These are phyloP conservation scores for Carabus problematicus DNA, from an alignment of 2,888 invertebrate genomes.

Conservation along the genomic window DNA sequence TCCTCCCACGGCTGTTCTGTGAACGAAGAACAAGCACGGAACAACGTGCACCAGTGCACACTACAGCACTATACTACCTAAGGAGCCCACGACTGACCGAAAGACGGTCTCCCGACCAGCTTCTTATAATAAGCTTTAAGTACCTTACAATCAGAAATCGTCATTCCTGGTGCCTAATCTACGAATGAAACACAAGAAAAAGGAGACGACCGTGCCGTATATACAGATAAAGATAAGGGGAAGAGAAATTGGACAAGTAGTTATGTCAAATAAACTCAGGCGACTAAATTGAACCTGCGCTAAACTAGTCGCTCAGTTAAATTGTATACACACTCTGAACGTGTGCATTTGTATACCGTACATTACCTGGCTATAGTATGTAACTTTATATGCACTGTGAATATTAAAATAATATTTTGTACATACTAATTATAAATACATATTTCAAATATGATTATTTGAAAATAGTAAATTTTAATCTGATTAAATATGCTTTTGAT, in stretches of 20 bases:
- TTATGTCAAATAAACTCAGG: slow-evolving; percentile 52
- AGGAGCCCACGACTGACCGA: slow-evolving; percentile 21
- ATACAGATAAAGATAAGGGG: slow-evolving; percentile 46
- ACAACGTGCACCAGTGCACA: background rate
- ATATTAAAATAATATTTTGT: too few relatives aligned
- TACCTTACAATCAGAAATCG: slow-evolving; percentile 35
- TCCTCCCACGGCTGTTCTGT: slow-evolving; percentile 19
- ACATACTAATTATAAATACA: too few relatives aligned
- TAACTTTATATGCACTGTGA: too few relatives aligned
- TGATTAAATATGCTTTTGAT: too few relatives aligned
- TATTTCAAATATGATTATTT: too few relatives aligned
- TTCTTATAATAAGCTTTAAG: slow-evolving; percentile 38
- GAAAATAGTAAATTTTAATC: too few relatives aligned
- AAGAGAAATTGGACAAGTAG: slow-evolving; percentile 50
- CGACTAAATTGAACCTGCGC: slow-evolving; percentile 50
- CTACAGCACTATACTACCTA: slow-evolving; percentile 27
- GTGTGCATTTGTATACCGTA: background rate
- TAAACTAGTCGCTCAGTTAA: slow-evolving; percentile 44
- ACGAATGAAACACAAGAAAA: slow-evolving; percentile 37
- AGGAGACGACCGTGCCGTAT: slow-evolving; percentile 42
- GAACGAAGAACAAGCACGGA: background rate
- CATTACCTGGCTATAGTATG: too few relatives aligned
- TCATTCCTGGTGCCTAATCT: slow-evolving; percentile 30
- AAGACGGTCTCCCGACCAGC: slow-evolving; percentile 7
- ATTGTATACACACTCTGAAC: slow-evolving; percentile 2